Percentiles rank a stretch among this genome's conserved stretches.
Conservation (phyloP, 2,797 vertebrate species). For the Crypturellus tataupa region DNA sequence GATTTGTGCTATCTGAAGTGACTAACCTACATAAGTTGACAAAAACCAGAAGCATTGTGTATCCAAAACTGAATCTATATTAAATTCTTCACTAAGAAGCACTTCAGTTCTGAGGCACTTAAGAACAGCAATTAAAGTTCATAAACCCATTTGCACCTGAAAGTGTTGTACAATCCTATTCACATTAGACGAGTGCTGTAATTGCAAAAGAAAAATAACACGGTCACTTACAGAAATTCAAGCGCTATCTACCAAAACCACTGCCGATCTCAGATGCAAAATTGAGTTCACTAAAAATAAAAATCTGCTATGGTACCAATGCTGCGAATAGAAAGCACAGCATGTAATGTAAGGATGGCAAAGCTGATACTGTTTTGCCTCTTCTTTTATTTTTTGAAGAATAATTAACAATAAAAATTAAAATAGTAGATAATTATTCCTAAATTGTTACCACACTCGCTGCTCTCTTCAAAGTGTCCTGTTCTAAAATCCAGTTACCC, state of each 20-base stretch:
- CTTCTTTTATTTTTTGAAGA: background rate
- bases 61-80: background rate
- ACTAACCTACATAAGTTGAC: background rate
- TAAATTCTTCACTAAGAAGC: background rate
- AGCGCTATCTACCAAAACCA: background rate
- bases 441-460: background rate
- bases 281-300: background rate
- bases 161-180: background rate
- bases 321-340: background rate
- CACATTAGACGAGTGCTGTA: background rate
- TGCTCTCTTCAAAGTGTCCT: background rate
- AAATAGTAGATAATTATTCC: background rate
- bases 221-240: background rate
- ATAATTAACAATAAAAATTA: background rate
- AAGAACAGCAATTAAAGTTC: background rate
- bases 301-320: background rate
- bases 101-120: background rate
- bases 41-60: background rate
- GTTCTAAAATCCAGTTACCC: background rate
- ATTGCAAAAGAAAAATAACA: background rate
- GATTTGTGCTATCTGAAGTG: background rate
- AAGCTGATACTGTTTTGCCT: background rate
- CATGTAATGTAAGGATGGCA: background rate
- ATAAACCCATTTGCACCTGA: background rate
- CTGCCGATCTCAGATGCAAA: background rate